These are phyloP conservation scores for Mirounga angustirostris DNA, from an alignment of 2,113 vertebrate genomes.

Conservation along the genomic window DNA sequence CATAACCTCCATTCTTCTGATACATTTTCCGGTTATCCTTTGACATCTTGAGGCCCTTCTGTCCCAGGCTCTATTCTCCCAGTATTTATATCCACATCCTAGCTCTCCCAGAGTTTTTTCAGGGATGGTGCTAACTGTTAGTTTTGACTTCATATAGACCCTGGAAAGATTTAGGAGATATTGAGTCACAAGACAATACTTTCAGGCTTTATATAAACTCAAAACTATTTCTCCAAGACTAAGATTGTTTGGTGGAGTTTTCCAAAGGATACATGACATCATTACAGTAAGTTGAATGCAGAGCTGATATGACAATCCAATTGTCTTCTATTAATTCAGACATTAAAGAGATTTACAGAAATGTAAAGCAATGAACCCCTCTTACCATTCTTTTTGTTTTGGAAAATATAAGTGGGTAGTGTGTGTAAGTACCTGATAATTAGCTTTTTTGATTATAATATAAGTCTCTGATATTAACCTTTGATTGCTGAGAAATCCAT, in stretches of 20 bases:
- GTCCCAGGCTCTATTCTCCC: neutral
- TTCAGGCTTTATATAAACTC: neutral
- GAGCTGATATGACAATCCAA: neutral
- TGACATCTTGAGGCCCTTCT: neutral
- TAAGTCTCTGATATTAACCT: neutral
- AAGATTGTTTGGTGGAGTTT: neutral
- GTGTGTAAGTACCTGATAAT: neutral
- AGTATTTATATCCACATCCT: neutral
- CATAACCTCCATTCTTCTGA: neutral
- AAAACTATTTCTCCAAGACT: neutral
- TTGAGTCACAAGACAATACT: neutral
- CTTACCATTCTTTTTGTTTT: neutral
- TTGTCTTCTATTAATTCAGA: neutral
- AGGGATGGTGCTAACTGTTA: neutral
- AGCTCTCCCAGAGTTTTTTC: neutral
- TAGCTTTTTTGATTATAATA: neutral
- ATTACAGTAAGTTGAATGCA: neutral
- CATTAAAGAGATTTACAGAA: neutral
- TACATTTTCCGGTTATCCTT: neutral
- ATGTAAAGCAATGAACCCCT: neutral
- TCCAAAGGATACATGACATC: neutral
- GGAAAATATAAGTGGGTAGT: neutral
- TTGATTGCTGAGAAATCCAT: neutral
- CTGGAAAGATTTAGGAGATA: neutral
- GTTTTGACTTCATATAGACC: neutral